A percentile compares a stretch with the other conserved stretches of the same genome.
Conservation (phyloP, 2,113 vertebrate genomes). For the Catharus fuscescens region DNA sequence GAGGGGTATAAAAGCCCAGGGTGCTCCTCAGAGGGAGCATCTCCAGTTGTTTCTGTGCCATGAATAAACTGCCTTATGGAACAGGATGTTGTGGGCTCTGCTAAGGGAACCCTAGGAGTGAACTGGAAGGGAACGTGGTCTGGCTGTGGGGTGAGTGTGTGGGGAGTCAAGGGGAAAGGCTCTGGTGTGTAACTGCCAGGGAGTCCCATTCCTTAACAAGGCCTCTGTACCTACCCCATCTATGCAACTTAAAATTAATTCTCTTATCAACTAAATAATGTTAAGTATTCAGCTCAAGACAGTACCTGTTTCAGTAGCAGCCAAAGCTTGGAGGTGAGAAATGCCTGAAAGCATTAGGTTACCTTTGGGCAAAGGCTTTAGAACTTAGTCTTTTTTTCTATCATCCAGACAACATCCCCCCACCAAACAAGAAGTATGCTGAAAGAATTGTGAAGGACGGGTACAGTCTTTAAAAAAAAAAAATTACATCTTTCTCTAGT, state of each 20-base stretch:
- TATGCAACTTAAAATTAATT: neutral
- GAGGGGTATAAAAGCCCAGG: neutral
- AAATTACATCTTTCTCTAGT: neutral
- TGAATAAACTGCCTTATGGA: neutral
- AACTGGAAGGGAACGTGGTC: neutral
- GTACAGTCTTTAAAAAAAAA: neutral
- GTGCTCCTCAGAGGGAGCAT: neutral
- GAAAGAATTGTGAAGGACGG: neutral
- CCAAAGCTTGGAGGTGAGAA: neutral
- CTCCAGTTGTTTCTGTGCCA: neutral
- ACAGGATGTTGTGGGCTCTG: fast-evolving
- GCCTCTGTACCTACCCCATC: neutral
- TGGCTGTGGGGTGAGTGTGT: neutral
- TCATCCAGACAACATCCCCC: neutral
- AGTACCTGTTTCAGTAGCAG: neutral
- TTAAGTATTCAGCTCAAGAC: neutral
- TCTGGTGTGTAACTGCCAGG: neutral
- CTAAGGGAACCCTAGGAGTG: neutral
- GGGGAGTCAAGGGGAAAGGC: neutral
- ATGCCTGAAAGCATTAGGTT: neutral
- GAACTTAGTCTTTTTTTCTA: neutral
- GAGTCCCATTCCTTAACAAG: neutral
- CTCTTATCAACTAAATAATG: neutral
- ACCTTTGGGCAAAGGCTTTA: neutral
- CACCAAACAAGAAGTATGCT: neutral